phyloP scores from a whole-genome alignment of 2,888 invertebrate species.

The Onchidella celtica region DNA sequence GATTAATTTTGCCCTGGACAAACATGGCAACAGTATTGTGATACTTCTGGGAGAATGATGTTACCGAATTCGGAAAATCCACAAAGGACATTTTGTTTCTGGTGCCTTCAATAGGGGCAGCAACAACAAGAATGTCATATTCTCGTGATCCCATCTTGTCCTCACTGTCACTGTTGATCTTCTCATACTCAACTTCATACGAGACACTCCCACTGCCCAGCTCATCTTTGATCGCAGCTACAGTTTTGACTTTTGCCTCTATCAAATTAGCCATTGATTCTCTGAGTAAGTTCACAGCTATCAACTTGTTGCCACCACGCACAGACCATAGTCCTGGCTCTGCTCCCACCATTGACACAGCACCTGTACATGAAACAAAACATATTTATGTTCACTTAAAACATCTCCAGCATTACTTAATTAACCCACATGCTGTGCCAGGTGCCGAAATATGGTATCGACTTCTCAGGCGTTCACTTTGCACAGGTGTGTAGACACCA shows the following conservation, averaged over 20 bases:
- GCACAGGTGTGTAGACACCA: no score
- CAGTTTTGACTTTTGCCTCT: conserved; percentile 75
- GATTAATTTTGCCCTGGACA: conserved; percentile 82
- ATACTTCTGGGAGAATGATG: conserved; percentile 60
- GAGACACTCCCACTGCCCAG: conserved; percentile 50
- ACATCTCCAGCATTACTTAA: no score
- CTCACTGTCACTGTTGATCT: conserved; percentile 25
- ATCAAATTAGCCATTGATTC: conserved; percentile 80
- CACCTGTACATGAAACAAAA: conserved; percentile 77
- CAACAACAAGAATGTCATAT: conserved; percentile 84
- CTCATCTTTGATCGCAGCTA: conserved; percentile 61
- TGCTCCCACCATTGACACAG: conserved; percentile 83
- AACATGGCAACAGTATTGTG: conserved; percentile 84
- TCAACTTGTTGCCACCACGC: conserved; percentile 83
- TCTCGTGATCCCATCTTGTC: conserved; percentile 52
- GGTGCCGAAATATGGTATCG: no score
- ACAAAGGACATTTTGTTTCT: conserved; percentile 57
- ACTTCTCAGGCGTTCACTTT: no score
- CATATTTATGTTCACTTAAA: no score
- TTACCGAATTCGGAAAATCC: conserved; percentile 74
- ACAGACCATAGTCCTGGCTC: conserved; percentile 83
- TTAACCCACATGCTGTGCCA: no score
- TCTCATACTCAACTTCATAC: conserved; percentile 66
- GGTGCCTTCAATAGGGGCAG: conserved; percentile 80
- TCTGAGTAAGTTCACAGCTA: conserved; percentile 69